These are phyloP conservation scores for Grapholita molesta DNA, from an alignment of 1,140 invertebrate genomes.

Conservation along the genomic window DNA sequence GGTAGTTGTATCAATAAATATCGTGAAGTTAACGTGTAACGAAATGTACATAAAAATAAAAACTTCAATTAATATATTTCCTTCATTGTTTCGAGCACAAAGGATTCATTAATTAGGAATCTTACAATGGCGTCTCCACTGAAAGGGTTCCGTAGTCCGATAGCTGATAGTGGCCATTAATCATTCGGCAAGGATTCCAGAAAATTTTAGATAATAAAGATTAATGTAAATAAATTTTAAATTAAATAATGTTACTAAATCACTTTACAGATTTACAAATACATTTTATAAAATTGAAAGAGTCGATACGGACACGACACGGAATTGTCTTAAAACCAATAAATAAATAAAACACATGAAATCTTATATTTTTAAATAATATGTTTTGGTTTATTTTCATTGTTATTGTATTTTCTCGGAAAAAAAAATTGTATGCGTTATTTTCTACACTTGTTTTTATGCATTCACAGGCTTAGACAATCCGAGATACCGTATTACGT, in stretches of 20 bases:
- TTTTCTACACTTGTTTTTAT: not conserved
- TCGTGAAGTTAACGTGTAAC: not conserved
- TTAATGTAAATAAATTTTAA: conserved; percentile 5
- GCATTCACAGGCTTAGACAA: no score
- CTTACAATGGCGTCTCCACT: conserved; percentile 21
- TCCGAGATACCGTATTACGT: not conserved
- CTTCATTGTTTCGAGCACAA: conserved; percentile 18
- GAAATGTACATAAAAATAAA: conserved; percentile 5
- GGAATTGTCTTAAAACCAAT: not conserved
- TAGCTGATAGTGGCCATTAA: conserved; percentile 20
- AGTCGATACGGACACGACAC: no score
- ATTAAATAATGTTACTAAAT: not conserved
- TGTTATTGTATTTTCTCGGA: not conserved
- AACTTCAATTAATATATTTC: conserved; percentile 22
- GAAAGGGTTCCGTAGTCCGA: conserved; percentile 18
- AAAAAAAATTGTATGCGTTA: no score
- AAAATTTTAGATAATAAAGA: conserved; percentile 18
- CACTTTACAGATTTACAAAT: not conserved
- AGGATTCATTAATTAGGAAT: conserved; percentile 22
- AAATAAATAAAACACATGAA: no score
- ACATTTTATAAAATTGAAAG: not conserved
- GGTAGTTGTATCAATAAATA: not conserved
- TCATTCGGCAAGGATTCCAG: conserved; percentile 11
- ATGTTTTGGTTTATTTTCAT: not conserved
- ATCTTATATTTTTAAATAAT: no score